Evolutionary conservation across 2,113 vertebrate genomes (phyloP).

Genomic region (Phainopepla nitens): DNA sequence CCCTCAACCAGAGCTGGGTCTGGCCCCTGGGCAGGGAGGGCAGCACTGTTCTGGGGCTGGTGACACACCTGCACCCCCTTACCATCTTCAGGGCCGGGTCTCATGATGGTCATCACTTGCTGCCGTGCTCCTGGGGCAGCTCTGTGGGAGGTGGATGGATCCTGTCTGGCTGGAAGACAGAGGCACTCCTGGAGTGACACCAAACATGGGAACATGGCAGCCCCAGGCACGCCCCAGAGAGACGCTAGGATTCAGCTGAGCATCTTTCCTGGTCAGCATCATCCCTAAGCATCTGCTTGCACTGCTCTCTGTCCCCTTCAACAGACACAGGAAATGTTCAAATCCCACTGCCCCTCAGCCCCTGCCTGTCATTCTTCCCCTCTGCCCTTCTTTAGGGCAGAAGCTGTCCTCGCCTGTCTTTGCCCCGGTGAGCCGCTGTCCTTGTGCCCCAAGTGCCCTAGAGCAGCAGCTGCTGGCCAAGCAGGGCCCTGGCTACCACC

Average conservation of each 20-base stretch:
- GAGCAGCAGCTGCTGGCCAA: neutral
- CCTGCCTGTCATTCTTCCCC: neutral
- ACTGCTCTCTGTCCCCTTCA: neutral
- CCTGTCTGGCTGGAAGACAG: neutral
- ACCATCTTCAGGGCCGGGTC: constrained; percentile 44
- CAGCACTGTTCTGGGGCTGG: neutral
- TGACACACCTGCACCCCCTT: neutral
- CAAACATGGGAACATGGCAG: rapidly evolving
- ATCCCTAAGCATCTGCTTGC: neutral
- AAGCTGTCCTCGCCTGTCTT: neutral
- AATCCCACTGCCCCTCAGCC: rapidly evolving
- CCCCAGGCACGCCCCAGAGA: neutral
- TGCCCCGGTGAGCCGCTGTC: rapidly evolving
- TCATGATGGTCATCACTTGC: constrained; percentile 71
- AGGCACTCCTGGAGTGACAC: neutral
- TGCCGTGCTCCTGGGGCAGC: neutral
- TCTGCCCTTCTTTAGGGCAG: neutral
- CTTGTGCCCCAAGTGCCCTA: neutral
- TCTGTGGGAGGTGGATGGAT: neutral
- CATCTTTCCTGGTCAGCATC: neutral
- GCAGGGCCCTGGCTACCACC: neutral
- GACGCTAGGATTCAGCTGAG: neutral
- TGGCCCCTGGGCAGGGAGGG: neutral
- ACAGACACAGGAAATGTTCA: rapidly evolving
- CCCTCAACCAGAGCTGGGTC: neutral